These are phyloP conservation scores for Phyllotreta cruciferae DNA, from an alignment of 2,888 invertebrate genomes.

Conservation along the genomic window DNA sequence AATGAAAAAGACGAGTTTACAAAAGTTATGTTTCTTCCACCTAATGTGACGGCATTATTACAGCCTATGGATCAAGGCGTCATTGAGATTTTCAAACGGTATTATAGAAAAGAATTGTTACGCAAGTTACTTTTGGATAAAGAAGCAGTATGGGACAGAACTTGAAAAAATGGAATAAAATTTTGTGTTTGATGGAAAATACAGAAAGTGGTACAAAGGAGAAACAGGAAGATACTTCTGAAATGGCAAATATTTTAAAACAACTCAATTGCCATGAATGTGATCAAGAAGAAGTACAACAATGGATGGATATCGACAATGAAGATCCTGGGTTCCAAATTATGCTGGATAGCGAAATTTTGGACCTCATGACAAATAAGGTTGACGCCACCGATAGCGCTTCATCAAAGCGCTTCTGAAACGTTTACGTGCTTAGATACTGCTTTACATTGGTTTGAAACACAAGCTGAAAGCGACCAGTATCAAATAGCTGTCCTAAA, in stretches of 20 bases:
- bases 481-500: not conserved
- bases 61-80: not conserved
- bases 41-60: no score
- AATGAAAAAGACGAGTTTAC: constrained; percentile 1
- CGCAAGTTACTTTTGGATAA: not conserved
- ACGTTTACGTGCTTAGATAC: constrained; percentile 19
- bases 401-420: not conserved
- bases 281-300: not conserved
- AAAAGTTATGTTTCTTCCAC: not conserved
- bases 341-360: not conserved
- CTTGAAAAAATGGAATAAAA: not conserved
- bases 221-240: no score
- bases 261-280: no score
- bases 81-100: not conserved
- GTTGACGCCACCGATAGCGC: not conserved
- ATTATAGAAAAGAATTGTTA: constrained; percentile 2
- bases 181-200: not conserved
- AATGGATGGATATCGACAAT: constrained; percentile 1
- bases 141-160: not conserved
- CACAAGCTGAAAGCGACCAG: not conserved
- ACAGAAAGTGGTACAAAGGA: not conserved
- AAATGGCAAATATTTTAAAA: no score
- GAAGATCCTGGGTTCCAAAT: not conserved
- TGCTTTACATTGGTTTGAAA: not conserved
- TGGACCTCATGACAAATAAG: not conserved